phyloP scores from a whole-genome alignment of 2,113 vertebrate species.

The Chrysemys picta region DNA sequence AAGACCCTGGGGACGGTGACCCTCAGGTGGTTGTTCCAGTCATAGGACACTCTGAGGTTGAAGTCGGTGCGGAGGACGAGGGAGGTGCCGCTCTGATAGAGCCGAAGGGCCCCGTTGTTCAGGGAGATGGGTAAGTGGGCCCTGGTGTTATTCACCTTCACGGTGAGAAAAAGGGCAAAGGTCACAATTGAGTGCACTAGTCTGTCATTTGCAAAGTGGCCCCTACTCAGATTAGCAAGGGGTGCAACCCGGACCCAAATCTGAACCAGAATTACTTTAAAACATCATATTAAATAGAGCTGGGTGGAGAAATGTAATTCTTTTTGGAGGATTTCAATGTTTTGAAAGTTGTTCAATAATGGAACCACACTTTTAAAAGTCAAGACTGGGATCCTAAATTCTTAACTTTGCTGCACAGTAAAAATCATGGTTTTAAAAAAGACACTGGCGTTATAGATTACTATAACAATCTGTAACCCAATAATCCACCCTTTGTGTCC shows the following conservation, averaged over 20 bases:
- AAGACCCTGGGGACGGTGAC: too few species aligned
- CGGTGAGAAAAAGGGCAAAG: neutral
- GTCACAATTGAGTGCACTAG: neutral
- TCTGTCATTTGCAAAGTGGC: neutral
- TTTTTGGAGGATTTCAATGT: neutral
- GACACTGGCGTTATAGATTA: neutral
- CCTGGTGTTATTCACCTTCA: constrained; percentile 72
- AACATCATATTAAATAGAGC: neutral
- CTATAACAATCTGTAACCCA: neutral
- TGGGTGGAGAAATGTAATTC: neutral
- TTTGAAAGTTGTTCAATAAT: neutral
- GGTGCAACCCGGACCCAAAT: neutral
- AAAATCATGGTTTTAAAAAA: neutral
- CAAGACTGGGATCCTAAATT: neutral
- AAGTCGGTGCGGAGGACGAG: too few species aligned
- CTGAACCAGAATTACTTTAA: neutral
- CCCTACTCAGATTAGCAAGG: neutral
- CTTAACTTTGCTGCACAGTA: neutral
- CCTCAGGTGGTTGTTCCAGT: too few species aligned
- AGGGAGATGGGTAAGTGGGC: constrained; percentile 60
- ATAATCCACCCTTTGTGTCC: neutral
- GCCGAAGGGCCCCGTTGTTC: neutral
- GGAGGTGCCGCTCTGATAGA: too few species aligned
- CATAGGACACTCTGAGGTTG: too few species aligned
- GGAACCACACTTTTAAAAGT: neutral